phyloP scores from a whole-genome alignment of 1,140 invertebrate genomes.

The Atta colombica region DNA sequence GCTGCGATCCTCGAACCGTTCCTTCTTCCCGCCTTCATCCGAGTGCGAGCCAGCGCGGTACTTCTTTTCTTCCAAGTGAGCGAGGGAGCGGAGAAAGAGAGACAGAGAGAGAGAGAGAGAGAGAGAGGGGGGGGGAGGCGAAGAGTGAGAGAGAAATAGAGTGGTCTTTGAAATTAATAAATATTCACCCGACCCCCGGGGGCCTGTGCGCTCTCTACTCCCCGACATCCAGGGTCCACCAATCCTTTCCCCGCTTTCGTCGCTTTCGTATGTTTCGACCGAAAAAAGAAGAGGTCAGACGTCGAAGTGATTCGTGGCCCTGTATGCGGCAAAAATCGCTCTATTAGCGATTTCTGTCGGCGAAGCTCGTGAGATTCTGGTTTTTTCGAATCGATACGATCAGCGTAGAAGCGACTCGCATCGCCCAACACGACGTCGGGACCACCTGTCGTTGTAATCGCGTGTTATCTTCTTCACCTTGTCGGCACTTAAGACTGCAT shows the following conservation, averaged over 20 bases:
- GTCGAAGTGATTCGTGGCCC: slow-evolving; percentile 38
- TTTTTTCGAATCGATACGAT: slow-evolving; percentile 63
- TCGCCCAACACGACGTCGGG: slow-evolving; percentile 9
- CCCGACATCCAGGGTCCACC: slow-evolving; percentile 6
- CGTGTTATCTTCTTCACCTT: slow-evolving; percentile 66
- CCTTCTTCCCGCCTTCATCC: slow-evolving; percentile 60
- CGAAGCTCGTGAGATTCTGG: slow-evolving; percentile 42
- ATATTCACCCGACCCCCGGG: slow-evolving; percentile 65
- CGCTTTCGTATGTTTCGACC: slow-evolving; percentile 55
- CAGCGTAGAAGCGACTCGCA: slow-evolving; percentile 1
- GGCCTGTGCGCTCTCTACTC: not conserved
- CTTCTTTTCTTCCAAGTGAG: slow-evolving; percentile 68
- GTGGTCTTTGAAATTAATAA: slow-evolving; percentile 76
- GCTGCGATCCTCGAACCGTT: slow-evolving; percentile 68
- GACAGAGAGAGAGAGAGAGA: not conserved
- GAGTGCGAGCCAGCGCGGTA: slow-evolving; percentile 57
- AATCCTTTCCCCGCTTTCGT: slow-evolving; percentile 61
- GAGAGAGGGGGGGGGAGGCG: not conserved
- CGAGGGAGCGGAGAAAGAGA: slow-evolving; percentile 7
- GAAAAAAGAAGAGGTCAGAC: slow-evolving; percentile 21
- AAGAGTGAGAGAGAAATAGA: slow-evolving; percentile 32
- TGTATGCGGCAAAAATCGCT: slow-evolving; percentile 65
- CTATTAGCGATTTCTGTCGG: slow-evolving; percentile 68
- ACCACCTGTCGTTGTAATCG: slow-evolving; percentile 68
- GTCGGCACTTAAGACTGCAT: slow-evolving; percentile 63